Conservation (phyloP, 2,888 invertebrate species). For the Oligia strigilis region DNA sequence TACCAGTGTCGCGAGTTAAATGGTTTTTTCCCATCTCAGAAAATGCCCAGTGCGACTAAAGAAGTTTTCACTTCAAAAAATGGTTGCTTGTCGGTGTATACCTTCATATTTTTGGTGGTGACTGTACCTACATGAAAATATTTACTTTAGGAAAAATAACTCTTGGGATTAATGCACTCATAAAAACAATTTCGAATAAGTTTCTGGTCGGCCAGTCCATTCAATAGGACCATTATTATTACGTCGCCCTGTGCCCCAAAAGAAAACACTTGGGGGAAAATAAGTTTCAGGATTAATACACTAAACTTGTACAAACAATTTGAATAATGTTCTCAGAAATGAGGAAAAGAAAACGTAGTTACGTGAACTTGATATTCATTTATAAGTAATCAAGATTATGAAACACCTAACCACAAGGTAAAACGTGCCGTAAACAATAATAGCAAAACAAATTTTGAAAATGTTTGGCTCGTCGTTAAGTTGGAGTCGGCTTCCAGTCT, state of each 20-base stretch:
- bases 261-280: not conserved
- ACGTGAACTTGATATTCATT: not conserved
- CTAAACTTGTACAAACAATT: not conserved
- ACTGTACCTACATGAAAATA: not conserved
- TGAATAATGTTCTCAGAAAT: conserved; percentile 3
- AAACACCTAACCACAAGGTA: not conserved
- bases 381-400: not conserved
- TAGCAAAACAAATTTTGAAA: not conserved
- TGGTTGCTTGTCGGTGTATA: not conserved
- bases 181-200: not conserved
- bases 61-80: no score
- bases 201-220: not conserved
- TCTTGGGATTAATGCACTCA: not conserved
- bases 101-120: not conserved
- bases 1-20: no score
- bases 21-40: no score
- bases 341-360: not conserved
- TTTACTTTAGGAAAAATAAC: not conserved
- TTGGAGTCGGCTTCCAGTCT: not conserved
- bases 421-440: not conserved
- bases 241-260: no score
- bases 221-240: not conserved
- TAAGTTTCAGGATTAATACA: not conserved
- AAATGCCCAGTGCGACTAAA: no score
- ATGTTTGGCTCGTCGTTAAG: not conserved